These are phyloP conservation scores for Dryococelus australis DNA, from an alignment of 2,888 invertebrate genomes.

Conservation along the genomic window DNA sequence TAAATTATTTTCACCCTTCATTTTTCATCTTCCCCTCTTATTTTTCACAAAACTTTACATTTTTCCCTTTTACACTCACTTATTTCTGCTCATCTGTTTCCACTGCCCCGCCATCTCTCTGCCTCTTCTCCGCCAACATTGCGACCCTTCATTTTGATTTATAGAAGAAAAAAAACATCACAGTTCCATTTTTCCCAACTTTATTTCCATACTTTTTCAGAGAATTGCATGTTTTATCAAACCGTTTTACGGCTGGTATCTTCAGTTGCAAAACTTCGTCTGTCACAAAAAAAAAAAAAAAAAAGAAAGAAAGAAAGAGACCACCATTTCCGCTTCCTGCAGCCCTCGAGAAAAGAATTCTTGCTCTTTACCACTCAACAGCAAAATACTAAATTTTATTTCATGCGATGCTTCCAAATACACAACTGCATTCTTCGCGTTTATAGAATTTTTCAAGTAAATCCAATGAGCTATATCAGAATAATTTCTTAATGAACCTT, in stretches of 20 bases:
- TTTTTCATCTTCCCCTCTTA: constrained; percentile 5
- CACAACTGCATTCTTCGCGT: no score
- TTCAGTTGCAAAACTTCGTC: neutral
- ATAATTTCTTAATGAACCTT: no score
- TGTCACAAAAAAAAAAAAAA: neutral
- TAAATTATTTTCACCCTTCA: constrained; percentile 16
- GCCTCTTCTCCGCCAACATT: neutral
- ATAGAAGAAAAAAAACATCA: constrained; percentile 16
- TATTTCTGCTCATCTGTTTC: constrained; percentile 16
- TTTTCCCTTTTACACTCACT: constrained; percentile 16
- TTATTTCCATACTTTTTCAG: constrained; percentile 6
- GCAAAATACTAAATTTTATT: neutral
- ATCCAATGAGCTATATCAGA: no score
- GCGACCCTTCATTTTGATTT: constrained; percentile 1
- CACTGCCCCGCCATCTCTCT: neutral
- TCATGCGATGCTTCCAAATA: no score
- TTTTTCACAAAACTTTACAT: constrained; percentile 16
- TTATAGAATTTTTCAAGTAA: no score
- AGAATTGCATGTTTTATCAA: neutral
- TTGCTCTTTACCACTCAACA: neutral
- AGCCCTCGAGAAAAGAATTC: neutral
- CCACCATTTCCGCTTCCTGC: neutral
- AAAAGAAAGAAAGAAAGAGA: no score
- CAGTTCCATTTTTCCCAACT: constrained; percentile 8
- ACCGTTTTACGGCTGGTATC: constrained; percentile 1